Base-by-base conservation (phyloP, 2,888 invertebrate genomes). In the Megalurothrips usitatus region DNA sequence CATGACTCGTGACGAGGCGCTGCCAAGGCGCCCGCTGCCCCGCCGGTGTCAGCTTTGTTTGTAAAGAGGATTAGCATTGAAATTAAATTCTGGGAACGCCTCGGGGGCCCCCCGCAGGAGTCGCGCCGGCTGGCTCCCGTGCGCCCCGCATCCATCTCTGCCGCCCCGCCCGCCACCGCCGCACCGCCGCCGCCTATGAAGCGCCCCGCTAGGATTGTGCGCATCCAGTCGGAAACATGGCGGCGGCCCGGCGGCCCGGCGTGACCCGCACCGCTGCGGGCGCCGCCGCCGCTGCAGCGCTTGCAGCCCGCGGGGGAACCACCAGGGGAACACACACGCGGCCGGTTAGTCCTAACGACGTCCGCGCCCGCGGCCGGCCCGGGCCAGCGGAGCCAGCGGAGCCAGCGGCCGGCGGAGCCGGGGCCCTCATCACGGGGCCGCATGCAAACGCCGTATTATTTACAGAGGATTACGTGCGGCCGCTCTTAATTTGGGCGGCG, bases 71-170 rank as follows among this genome's bases (percentile, higher is more conserved):
- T 75, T 75, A 75, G 68, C 68, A 75, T 75, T 75, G 68, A 75
- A 75, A 75, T 75, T 75, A 75, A 75, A 75, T 75, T 75, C 68
- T 75, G 68, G 26, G 68, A 75, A 75, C 68, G 68, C 68, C 68
- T 75, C 26, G 23, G 68, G 68, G 68, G 12, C 68, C 23, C 68
- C 23, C 26, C 23, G 23, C 23, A 19, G 52, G 19, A 12, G 52
- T 10, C 52, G 3, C 10, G 34, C 52, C 6, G 58, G 58, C 17
- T 17, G 52, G 2, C 52, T 52, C 52, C 52, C 19, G 58, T 17
- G n/a, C 58, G 58, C 58, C 58, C 58, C 58, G 58, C 58, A 52
- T 52, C 52, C 52, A 14, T 17, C 14, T 49, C 49, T 11, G 9
- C 49, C 49, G 49, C 14, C 49, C 10, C 49, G 9, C 49, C 9